Evolutionary conservation across 2,113 vertebrate species (phyloP).

Genomic region (Mustelus asterias): DNA sequence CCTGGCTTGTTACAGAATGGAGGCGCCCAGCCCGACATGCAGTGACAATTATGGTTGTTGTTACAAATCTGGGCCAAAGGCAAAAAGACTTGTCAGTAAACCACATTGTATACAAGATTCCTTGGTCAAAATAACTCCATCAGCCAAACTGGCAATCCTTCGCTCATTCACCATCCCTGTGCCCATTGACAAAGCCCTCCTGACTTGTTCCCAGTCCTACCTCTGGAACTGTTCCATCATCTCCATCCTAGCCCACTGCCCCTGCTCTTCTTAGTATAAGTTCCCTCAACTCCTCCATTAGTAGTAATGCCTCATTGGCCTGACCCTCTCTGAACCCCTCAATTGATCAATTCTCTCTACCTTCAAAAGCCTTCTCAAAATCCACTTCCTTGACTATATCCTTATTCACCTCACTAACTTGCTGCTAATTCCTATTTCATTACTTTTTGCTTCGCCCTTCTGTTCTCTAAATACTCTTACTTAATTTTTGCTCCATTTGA

Average conservation of each 20-base stretch:
- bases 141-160: background rate
- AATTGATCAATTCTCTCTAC: no score
- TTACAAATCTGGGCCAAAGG: slow-evolving; percentile 74
- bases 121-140: background rate
- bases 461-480: background rate
- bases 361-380: background rate
- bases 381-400: background rate
- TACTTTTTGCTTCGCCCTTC: background rate
- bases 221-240: background rate
- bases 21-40: slow-evolving; percentile 77
- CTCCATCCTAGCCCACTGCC: background rate
- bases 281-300: background rate
- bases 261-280: background rate
- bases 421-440: background rate
- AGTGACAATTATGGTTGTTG: slow-evolving; percentile 94
- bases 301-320: background rate
- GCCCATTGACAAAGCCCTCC: background rate
- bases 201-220: background rate
- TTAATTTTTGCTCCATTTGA: background rate
- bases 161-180: background rate
- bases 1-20: slow-evolving; percentile 71
- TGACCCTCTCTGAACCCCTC: background rate
- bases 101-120: background rate
- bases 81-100: slow-evolving; percentile 6
- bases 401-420: background rate